Conservation (phyloP, 2,797 vertebrate genomes). For the Acanthurus lineatus region DNA sequence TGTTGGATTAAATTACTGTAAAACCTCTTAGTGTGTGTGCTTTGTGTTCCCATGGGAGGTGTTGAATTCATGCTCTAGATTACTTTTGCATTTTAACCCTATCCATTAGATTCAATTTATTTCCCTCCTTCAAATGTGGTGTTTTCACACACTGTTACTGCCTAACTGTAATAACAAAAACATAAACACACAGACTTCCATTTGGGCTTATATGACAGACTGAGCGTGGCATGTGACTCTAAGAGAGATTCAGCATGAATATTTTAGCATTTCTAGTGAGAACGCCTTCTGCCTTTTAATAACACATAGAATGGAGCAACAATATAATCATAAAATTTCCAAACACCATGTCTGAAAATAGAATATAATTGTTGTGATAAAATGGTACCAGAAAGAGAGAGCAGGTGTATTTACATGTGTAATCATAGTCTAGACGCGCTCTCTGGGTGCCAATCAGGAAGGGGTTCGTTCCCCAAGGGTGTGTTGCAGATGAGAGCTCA, state of each 20-base stretch:
- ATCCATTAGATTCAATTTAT: constrained; percentile 42
- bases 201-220: constrained; percentile 54
- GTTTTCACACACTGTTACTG: constrained; percentile 44
- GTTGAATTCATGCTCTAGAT: constrained; percentile 36
- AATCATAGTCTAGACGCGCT: constrained; percentile 76
- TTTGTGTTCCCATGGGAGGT: constrained; percentile 35
- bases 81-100: constrained; percentile 49
- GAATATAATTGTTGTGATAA: constrained; percentile 49
- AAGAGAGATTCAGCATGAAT: constrained; percentile 62
- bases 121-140: constrained; percentile 28
- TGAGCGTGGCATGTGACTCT: constrained; percentile 59
- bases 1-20: constrained; percentile 1
- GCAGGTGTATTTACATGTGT: constrained; percentile 75
- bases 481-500: constrained; percentile 62
- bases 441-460: constrained; percentile 69
- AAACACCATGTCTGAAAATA: constrained; percentile 46
- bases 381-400: constrained; percentile 42
- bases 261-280: constrained; percentile 68
- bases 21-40: constrained; percentile 24
- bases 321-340: constrained; percentile 43
- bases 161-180: constrained; percentile 50
- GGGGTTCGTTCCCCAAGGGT: constrained; percentile 54
- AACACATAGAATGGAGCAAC: constrained; percentile 42
- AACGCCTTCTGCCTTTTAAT: constrained; percentile 66
- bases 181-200: constrained; percentile 33